A percentile compares a stretch with the other conserved stretches of the same genome.
Evolutionary conservation across 2,797 vertebrate species (phyloP).

Genomic region (Malurus splendens): DNA sequence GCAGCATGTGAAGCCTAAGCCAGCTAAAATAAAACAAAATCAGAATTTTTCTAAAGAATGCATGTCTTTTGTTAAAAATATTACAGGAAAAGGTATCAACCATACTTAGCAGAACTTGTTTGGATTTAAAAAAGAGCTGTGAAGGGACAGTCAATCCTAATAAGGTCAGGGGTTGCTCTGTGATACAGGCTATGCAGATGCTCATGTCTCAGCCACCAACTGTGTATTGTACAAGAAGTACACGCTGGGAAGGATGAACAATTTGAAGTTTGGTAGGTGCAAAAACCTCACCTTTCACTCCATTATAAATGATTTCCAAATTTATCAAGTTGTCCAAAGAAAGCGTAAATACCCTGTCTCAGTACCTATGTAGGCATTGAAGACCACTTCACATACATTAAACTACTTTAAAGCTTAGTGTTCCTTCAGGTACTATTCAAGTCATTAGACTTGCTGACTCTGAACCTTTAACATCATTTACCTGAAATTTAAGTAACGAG

Average conservation of each 20-base stretch:
- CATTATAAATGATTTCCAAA: not conserved
- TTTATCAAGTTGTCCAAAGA: not conserved
- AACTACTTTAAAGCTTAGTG: conserved; percentile 5
- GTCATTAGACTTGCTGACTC: not conserved
- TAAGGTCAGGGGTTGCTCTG: not conserved
- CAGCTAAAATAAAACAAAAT: not conserved
- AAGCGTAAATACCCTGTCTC: not conserved
- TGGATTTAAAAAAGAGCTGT: not conserved
- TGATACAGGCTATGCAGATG: not conserved
- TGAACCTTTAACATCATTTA: not conserved
- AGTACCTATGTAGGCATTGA: not conserved
- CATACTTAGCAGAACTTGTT: not conserved
- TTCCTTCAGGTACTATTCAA: not conserved
- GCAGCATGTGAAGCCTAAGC: not conserved
- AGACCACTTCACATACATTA: not conserved
- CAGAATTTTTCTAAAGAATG: not conserved
- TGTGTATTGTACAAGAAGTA: not conserved
- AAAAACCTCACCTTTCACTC: not conserved
- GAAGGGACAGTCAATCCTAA: not conserved
- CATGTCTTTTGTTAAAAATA: not conserved
- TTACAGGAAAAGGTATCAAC: not conserved
- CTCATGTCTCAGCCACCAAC: not conserved
- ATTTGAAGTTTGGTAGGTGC: not conserved
- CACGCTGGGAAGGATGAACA: not conserved
- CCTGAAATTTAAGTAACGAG: not conserved